Conservation (phyloP, 2,113 vertebrate genomes). For the Rousettus leschenaultii region DNA sequence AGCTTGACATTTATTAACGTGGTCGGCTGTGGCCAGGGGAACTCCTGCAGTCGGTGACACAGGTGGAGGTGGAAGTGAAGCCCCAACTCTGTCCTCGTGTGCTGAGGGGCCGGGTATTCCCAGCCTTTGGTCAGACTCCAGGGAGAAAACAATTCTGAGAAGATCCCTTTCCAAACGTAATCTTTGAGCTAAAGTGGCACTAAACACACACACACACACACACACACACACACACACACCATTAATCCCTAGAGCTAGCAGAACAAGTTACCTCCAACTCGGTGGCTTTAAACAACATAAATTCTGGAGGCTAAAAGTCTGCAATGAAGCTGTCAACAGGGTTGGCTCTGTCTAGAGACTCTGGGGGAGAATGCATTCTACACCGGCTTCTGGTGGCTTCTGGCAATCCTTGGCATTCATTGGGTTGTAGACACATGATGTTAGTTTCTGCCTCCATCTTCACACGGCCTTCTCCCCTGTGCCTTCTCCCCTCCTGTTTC, state of each 20-base stretch:
- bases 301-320: background rate
- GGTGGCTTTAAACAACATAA: background rate
- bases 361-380: background rate
- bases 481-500: background rate
- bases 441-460: background rate
- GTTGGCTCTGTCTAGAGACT: background rate
- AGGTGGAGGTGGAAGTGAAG: background rate
- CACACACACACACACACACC: too few relatives aligned
- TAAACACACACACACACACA: background rate
- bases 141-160: background rate
- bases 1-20: background rate
- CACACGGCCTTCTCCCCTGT: rapidly evolving
- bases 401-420: rapidly evolving
- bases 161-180: background rate
- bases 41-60: background rate
- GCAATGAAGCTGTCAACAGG: background rate
- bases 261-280: background rate
- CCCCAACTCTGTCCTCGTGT: too few relatives aligned
- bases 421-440: rapidly evolving
- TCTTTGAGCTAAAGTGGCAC: background rate
- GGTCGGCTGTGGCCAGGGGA: background rate
- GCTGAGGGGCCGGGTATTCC: background rate
- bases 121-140: background rate
- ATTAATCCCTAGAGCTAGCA: background rate
- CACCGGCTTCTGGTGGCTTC: background rate